Base-by-base conservation (phyloP, 2,113 vertebrate genomes). In the Sander vitreus region DNA sequence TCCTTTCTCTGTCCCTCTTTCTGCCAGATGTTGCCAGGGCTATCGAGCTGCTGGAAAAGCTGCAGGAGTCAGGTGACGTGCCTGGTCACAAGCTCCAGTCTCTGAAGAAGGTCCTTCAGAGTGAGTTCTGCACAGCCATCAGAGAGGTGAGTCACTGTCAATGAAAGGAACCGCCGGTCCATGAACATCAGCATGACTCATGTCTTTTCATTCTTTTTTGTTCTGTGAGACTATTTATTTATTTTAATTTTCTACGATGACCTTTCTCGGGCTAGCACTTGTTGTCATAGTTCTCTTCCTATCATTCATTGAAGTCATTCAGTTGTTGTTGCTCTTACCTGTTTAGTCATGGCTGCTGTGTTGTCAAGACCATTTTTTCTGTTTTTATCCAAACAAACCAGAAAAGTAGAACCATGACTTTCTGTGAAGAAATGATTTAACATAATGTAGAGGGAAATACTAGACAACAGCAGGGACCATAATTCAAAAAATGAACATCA, bases 101-200 rank as follows among this genome's bases (percentile, higher is more conserved):
- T 13, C 96, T 99, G 89, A 98, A 99, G 96, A 98, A 98, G 90
- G 98, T 99, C 58, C 96, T 99, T 81, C 97, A 99, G 96, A 99
- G 98, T 91, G 98, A 99, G 93, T 99, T 99, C 96, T 99, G 98
- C 93, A 99, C 98, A 48, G 98, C 98, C 89, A 98, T 99, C 92
- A 96, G 98, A 96, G 98, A 99, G 98, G 98, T 99, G 96, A 92
- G 97, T 93, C 85, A 85, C 64, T 3, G 30, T 30, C 48, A 8
- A 21, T 0, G n/a, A 23, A 51, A 23, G 39, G 69, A 69, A 7
- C 45, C 4, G 39, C 57, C 23, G 57, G 25, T 48, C 66, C 43
- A 45, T 80, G 63, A 81, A 85, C 55, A 18, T 12, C 71, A 54
- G 39, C 66, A 14, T 51, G 30, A 79, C 75, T 64, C 68, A 45